Conservation (phyloP, 2,797 vertebrate genomes). For the Argyrosomus regius region DNA sequence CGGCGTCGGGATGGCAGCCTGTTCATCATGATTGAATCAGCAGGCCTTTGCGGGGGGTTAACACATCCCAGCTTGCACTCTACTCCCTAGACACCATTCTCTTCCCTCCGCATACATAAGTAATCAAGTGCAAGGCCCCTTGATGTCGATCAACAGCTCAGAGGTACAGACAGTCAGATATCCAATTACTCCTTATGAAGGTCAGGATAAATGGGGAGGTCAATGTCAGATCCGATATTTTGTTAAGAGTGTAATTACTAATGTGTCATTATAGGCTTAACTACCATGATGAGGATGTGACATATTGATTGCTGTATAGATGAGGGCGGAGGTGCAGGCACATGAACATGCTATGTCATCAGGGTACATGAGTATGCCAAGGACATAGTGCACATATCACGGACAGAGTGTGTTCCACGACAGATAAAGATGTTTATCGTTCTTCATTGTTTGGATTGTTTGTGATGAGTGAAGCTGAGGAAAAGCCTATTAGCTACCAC, state of each 20-base stretch:
- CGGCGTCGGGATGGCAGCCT: slow-evolving; percentile 47
- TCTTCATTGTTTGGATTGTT: slow-evolving; percentile 38
- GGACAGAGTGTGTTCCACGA: slow-evolving; percentile 6
- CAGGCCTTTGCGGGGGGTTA: slow-evolving; percentile 74
- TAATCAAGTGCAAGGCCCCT: slow-evolving; percentile 74
- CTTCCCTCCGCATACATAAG: slow-evolving; percentile 78
- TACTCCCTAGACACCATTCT: slow-evolving; percentile 70
- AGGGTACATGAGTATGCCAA: slow-evolving; percentile 29
- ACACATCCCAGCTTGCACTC: slow-evolving; percentile 75
- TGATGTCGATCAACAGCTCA: slow-evolving; percentile 71
- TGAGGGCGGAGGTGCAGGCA: slow-evolving; percentile 30
- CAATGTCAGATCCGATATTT: slow-evolving; percentile 60
- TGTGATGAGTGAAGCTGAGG: slow-evolving; percentile 39
- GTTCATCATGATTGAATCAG: slow-evolving; percentile 74
- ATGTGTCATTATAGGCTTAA: slow-evolving; percentile 52
- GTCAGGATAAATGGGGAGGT: slow-evolving; percentile 59
- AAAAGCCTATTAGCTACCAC: slow-evolving; percentile 1
- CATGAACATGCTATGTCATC: slow-evolving; percentile 26
- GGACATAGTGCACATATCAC: slow-evolving; percentile 40
- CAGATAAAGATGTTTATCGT: slow-evolving; percentile 28
- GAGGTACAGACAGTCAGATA: slow-evolving; percentile 55
- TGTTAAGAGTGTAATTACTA: slow-evolving; percentile 61
- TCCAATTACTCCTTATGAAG: slow-evolving; percentile 72
- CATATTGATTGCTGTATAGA: slow-evolving; percentile 50
- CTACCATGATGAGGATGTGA: slow-evolving; percentile 39